These are phyloP conservation scores for Caenorhabditis sp. DNA, from an alignment of 2,888 invertebrate species.

Conservation along the genomic window DNA sequence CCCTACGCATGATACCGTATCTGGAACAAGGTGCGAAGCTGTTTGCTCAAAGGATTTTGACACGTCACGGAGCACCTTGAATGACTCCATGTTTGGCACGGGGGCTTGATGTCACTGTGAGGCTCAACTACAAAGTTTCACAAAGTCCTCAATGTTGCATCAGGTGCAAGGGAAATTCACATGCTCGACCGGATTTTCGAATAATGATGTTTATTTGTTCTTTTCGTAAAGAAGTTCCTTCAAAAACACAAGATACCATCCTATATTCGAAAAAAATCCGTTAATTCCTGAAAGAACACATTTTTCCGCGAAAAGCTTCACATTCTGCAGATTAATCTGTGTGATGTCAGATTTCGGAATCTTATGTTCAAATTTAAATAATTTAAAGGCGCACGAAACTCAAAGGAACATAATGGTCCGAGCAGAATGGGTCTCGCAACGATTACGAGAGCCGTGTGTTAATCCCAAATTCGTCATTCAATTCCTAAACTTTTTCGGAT, in stretches of 20 bases:
- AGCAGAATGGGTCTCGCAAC: constrained; percentile 6
- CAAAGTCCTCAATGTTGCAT: not conserved
- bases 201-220: too few species aligned
- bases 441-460: not conserved
- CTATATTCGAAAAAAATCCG: too few species aligned
- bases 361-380: too few species aligned
- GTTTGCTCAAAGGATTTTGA: constrained; percentile 35
- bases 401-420: constrained; percentile 24
- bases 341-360: too few species aligned
- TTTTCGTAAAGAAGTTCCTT: too few species aligned
- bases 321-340: constrained; percentile 15
- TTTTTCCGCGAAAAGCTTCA: not conserved
- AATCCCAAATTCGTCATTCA: constrained; percentile 30
- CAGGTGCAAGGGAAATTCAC: too few species aligned
- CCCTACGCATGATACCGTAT: constrained; percentile 51
- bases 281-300: too few species aligned
- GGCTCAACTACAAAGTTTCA: not conserved
- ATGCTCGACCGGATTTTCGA: too few species aligned
- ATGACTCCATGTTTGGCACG: constrained; percentile 35
- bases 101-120: constrained; percentile 14
- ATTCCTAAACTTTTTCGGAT: constrained; percentile 41
- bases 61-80: constrained; percentile 28
- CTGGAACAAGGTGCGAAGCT: constrained; percentile 51
- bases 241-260: too few species aligned
- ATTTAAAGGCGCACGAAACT: constrained; percentile 25